phyloP scores from a whole-genome alignment of 2,888 invertebrate genomes.

The Drosophila sordidapex region DNA sequence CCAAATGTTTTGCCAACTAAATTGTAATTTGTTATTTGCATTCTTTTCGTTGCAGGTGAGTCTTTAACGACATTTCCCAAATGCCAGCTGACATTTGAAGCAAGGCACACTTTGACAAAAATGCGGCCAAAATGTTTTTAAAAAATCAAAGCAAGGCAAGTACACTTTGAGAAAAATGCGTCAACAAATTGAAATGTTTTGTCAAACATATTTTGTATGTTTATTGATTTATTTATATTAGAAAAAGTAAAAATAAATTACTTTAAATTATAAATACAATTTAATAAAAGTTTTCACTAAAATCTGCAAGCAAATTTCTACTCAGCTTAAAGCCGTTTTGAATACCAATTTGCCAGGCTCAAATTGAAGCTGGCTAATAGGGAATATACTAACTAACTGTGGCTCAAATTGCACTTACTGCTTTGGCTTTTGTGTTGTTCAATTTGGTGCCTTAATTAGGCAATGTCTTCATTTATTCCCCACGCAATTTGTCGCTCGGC shows the following conservation, averaged over 20 bases:
- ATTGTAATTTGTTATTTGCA: constrained; percentile 37
- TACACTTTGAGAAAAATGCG: neutral
- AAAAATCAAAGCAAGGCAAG: neutral
- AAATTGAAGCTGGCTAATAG: neutral
- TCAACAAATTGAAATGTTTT: neutral
- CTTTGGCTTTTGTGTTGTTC: neutral
- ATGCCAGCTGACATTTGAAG: constrained; percentile 22
- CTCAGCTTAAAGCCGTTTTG: neutral
- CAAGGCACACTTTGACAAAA: neutral
- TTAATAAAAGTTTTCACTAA: neutral
- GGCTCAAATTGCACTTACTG: neutral
- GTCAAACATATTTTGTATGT: neutral
- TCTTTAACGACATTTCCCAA: constrained; percentile 33
- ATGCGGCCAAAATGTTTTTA: neutral
- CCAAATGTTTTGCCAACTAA: constrained; percentile 37
- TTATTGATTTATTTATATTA: neutral
- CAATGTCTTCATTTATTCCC: constrained; percentile 24
- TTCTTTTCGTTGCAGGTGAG: constrained; percentile 70
- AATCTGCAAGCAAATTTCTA: neutral
- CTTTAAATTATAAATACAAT: neutral
- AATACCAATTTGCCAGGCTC: neutral
- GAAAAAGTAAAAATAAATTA: neutral
- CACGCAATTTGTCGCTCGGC: constrained; percentile 56
- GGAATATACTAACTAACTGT: neutral
- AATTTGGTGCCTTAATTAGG: constrained; percentile 39